Conservation (phyloP, 2,888 invertebrate species). For the Tiliacea aurago region DNA sequence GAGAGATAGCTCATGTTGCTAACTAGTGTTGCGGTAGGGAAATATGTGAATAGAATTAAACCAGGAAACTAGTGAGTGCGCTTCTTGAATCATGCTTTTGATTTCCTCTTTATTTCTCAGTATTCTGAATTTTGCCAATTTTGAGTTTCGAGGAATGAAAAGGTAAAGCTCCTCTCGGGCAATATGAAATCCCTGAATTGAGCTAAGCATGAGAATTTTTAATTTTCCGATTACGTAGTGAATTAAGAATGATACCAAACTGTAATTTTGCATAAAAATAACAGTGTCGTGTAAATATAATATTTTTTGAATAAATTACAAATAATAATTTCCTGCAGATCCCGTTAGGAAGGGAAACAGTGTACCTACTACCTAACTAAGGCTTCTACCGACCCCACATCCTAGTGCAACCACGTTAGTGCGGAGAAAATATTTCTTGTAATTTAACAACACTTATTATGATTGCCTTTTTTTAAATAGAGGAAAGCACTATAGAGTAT, state of each 20-base stretch:
- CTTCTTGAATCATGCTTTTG: not conserved
- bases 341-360: not conserved
- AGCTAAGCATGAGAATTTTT: not conserved
- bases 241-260: not conserved
- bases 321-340: not conserved
- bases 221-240: not conserved
- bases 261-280: not conserved
- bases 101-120: not conserved
- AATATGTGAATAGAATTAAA: constrained; percentile 69
- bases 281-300: not conserved
- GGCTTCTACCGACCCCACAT: not conserved
- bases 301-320: not conserved
- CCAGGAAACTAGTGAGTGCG: too few species aligned
- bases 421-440: not conserved
- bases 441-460: not conserved
- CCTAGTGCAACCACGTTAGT: not conserved
- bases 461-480: not conserved
- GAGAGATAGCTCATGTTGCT: constrained; percentile 77
- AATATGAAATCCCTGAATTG: not conserved
- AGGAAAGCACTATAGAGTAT: not conserved
- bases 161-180: not conserved
- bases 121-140: not conserved
- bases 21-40: constrained; percentile 72
- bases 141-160: not conserved
- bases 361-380: not conserved